phyloP scores from a whole-genome alignment of 64 coral and sea anemone genomes.

The Hydrozoanthus tunicans region DNA sequence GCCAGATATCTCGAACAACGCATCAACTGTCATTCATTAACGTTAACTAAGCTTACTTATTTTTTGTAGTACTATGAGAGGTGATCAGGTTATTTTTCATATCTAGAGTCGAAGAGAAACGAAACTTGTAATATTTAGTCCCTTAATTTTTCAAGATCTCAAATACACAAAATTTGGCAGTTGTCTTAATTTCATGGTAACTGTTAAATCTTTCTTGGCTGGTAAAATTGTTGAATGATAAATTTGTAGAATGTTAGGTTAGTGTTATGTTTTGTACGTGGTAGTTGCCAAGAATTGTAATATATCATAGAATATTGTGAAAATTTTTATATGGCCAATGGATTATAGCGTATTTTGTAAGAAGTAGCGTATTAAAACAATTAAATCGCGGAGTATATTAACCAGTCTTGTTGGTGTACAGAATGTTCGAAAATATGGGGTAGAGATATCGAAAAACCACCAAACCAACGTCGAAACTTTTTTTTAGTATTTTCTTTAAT shows the following conservation, averaged over 20 bases:
- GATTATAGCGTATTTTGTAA: constrained; percentile 47
- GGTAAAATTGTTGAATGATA: background rate
- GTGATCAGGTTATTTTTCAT: background rate
- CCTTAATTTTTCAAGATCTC: background rate
- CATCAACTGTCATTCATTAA: too few relatives aligned
- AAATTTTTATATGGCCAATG: constrained; percentile 47
- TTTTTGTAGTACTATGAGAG: too few relatives aligned
- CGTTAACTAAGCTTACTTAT: too few relatives aligned
- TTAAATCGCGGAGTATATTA: constrained; percentile 9
- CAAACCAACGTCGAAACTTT: too few relatives aligned
- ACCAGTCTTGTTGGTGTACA: background rate
- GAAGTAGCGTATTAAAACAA: constrained; percentile 44
- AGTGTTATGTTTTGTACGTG: background rate
- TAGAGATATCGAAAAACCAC: too few relatives aligned
- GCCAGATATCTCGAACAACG: too few relatives aligned
- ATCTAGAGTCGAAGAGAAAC: background rate
- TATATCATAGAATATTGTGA: constrained; percentile 58
- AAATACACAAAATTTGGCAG: background rate
- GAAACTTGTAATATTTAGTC: background rate
- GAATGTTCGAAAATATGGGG: too few relatives aligned
- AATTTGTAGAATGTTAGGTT: background rate
- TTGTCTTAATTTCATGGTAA: constrained; percentile 3
- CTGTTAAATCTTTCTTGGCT: background rate
- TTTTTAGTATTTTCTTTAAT: too few relatives aligned
- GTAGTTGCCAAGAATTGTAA: constrained; percentile 47